Evolutionary conservation across 2,888 invertebrate species (phyloP).

Genomic region (Andrena dorsata): DNA sequence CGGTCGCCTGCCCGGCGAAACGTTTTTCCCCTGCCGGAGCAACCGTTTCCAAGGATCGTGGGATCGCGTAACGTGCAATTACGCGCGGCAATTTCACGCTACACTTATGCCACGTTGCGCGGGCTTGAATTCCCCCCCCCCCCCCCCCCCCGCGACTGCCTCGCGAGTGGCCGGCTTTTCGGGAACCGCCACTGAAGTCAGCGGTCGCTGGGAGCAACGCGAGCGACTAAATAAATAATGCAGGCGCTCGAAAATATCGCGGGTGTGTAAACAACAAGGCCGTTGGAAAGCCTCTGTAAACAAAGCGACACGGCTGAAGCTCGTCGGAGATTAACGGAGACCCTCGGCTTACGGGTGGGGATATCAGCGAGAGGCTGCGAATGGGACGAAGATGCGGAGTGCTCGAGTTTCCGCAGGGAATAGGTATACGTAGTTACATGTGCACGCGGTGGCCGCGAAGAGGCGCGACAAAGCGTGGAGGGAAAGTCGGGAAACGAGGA

Average conservation of each 20-base stretch:
- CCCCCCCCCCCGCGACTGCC: neutral
- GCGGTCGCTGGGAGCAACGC: neutral
- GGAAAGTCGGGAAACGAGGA: constrained; percentile 17
- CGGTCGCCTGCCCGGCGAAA: neutral
- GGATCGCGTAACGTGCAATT: neutral
- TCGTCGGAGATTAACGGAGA: too few relatives aligned
- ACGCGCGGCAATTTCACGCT: constrained; percentile 12
- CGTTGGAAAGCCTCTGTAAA: too few relatives aligned
- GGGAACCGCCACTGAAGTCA: neutral
- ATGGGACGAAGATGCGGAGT: too few relatives aligned
- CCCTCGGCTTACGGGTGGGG: too few relatives aligned
- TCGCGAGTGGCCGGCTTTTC: neutral
- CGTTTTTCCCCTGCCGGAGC: neutral
- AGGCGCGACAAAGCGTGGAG: neutral
- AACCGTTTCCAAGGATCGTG: neutral
- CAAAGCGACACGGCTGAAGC: too few relatives aligned
- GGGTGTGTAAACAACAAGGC: too few relatives aligned
- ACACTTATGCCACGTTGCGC: neutral
- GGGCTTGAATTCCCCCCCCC: neutral
- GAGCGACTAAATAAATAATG: neutral
- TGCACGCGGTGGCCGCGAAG: constrained; percentile 2
- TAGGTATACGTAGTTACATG: too few relatives aligned
- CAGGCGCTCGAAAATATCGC: too few relatives aligned
- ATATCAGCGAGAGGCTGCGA: too few relatives aligned
- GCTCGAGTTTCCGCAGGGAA: too few relatives aligned